Evolutionary conservation across 2,888 invertebrate genomes (phyloP).

Genomic region (Hemistola chrysoprasaria): DNA sequence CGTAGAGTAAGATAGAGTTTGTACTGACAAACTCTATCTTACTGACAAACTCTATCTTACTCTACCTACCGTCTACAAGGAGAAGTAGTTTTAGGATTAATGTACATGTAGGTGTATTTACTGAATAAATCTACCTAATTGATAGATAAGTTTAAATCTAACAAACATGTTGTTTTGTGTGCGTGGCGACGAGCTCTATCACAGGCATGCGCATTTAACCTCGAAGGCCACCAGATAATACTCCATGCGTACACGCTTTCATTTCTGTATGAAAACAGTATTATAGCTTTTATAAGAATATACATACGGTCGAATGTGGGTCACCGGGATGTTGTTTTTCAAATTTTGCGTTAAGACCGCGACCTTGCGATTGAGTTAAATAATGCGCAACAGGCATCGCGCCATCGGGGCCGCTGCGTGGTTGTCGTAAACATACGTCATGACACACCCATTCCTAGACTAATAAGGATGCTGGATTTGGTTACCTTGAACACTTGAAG

Average conservation of each 20-base stretch:
- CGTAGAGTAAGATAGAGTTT: too few species aligned
- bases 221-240: constrained; percentile 62
- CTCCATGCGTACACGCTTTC: constrained; percentile 44
- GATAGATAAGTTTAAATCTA: constrained; percentile 14
- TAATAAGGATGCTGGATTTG: constrained; percentile 63
- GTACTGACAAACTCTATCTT: too few species aligned
- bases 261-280: constrained; percentile 23
- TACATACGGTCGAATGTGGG: constrained; percentile 56
- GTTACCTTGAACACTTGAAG: constrained; percentile 37
- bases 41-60: too few species aligned
- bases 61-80: too few species aligned
- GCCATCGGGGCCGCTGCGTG: constrained; percentile 39
- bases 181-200: constrained; percentile 36
- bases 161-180: constrained; percentile 51
- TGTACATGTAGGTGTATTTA: too few species aligned
- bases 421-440: constrained; percentile 65
- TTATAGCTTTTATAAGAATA: constrained; percentile 38
- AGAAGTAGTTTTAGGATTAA: too few species aligned
- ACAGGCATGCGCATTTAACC: constrained; percentile 46
- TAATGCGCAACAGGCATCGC: constrained; percentile 68
- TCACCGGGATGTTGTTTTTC: constrained; percentile 41
- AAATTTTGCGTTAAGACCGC: constrained; percentile 45
- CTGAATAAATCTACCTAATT: too few species aligned
- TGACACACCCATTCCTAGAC: constrained; percentile 76
- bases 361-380: constrained; percentile 65